Evolutionary conservation across 2,113 vertebrate genomes (phyloP), one percentile per base, ranked within the genome.

Genomic region (Bubalus kerabau): DNA sequence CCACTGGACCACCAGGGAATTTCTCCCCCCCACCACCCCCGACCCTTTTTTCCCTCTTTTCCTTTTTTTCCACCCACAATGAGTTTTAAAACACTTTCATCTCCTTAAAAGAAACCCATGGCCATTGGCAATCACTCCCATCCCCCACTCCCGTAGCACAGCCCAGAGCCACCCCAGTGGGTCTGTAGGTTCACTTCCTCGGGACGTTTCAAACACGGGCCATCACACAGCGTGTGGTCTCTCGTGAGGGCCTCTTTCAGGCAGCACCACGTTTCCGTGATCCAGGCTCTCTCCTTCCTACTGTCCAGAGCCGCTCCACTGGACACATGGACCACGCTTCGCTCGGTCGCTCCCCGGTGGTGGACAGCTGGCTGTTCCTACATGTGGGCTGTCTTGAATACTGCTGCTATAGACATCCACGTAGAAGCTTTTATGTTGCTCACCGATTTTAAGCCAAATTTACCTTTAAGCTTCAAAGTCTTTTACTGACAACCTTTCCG

Each of bases 381-480:
- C 16, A 6, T n/a, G 12, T 6, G 26, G n/a, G 24, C 26, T 56
- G 32, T 32, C 54, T 60, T 40, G 43, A 84, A 59, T 26, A 30
- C 24, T 6, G 13, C 32, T 52, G 16, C 23, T 16, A 3, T 19
- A 64, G 64, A 96, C 54, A 43, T 24, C 57, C 30, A 6, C 4
- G 2, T 36, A 7, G 26, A 91, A 82, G 32, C 28, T 76, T n/a
- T 50, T 57, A 28, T 48, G 43, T 30, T 10, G 46, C 76, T 9
- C 76, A 48, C 21, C 62, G 6, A 88, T 91, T 62, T 91, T 88
- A 82, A 87, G 50, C 62, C 40, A 43, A 16, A 93, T 74, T 91
- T 81, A 48, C 82, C 48, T 76, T 74, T 64, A 59, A 24, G 19
- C 7, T 84, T 87, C 56, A 67, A 60, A 80, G 24, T n/a, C 12